Conservation (phyloP, 35 echinoderm and acorn worm genomes). For the Lytechinus variegatus region DNA sequence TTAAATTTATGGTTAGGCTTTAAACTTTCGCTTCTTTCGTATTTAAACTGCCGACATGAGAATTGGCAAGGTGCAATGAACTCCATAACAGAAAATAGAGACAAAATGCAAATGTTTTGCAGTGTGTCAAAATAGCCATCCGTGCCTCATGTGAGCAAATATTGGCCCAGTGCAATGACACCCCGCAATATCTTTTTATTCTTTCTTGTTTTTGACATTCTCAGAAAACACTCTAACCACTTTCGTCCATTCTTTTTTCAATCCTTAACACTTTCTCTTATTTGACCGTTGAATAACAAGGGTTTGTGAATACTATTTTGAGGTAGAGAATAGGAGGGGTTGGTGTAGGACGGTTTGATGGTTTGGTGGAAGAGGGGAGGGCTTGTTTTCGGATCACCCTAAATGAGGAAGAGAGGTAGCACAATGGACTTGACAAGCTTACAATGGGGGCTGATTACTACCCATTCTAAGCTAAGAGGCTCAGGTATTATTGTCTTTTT, state of each 20-base stretch:
- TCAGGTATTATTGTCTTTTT: constrained; percentile 28
- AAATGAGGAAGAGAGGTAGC: not conserved
- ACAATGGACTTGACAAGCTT: constrained; percentile 26
- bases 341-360: not conserved
- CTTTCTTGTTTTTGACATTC: not conserved
- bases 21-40: not conserved
- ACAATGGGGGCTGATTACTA: constrained; percentile 34
- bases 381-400: not conserved
- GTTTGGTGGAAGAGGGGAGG: not conserved
- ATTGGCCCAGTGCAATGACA: constrained; percentile 43
- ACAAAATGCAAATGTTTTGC: not conserved
- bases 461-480: constrained; percentile 27
- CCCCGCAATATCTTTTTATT: not conserved
- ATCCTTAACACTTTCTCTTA: not conserved
- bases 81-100: not conserved
- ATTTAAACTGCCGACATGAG: not conserved
- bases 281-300: not conserved
- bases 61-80: not conserved
- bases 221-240: constrained; percentile 18
- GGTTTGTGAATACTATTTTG: not conserved
- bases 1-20: not conserved
- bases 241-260: not conserved
- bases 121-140: not conserved
- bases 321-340: not conserved
- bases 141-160: constrained; percentile 6